phyloP scores from a whole-genome alignment of 2,797 vertebrate genomes.

The Amblyraja radiata region DNA sequence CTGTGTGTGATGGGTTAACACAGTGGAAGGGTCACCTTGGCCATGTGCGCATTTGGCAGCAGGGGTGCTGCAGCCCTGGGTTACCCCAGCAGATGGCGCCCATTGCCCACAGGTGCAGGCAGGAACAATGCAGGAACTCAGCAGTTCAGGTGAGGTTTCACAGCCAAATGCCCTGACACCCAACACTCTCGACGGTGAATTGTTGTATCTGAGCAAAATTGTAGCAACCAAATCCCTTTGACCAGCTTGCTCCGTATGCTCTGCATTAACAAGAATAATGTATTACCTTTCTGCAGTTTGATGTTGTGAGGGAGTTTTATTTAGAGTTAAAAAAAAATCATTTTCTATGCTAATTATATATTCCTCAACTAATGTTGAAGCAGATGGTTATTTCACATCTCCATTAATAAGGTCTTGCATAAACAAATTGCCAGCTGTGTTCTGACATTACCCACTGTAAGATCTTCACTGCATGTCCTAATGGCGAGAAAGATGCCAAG shows the following conservation, averaged over 20 bases:
- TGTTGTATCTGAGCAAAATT: neutral
- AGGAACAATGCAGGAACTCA: neutral
- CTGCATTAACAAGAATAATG: neutral
- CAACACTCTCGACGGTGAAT: neutral
- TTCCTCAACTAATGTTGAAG: neutral
- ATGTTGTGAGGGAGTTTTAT: constrained; percentile 16
- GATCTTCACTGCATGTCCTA: neutral
- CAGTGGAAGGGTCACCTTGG: neutral
- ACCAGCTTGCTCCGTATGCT: neutral
- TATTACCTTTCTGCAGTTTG: neutral
- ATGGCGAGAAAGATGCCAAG: neutral
- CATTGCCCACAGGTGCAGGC: neutral
- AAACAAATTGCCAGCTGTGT: neutral
- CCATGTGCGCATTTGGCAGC: neutral
- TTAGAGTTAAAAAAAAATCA: neutral
- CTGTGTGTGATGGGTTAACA: neutral
- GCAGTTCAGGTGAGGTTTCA: neutral
- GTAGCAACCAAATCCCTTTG: neutral
- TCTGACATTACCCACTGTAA: neutral
- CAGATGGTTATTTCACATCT: neutral
- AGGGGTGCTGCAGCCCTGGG: too few species aligned
- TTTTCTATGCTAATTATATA: neutral
- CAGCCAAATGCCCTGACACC: neutral
- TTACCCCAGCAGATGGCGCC: constrained; percentile 17
- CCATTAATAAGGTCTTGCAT: neutral